Evolutionary conservation across 2,888 invertebrate species (phyloP), one percentile per base, ranked within the genome.

Genomic region (Furcula furcula): DNA sequence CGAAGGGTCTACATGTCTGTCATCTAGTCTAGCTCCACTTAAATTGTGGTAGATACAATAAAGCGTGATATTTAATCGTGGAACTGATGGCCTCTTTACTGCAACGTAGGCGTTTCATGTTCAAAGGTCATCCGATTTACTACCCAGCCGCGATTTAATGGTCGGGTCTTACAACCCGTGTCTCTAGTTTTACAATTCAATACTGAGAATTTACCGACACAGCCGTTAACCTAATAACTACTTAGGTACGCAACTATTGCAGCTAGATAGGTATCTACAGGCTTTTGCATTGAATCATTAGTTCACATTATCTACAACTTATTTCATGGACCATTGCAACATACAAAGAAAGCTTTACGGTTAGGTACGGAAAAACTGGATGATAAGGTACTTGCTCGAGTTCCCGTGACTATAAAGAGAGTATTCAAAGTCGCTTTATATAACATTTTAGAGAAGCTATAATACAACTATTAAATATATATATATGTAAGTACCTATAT

Each of bases 281-380:
- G 37, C 53, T 53, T 49, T 36, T 34, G 38, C 39, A 33, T 45
- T 39, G 33, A 42, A 54, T 49, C 42, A 57, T 52, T 46, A 54
- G 47, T 47, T 48, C 47, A 51, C 52, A 55, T 53, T 62, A 59
- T 62, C 49, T 48, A 50, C 46, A 43, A 25, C 36, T 56, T 59
- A 48, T 65, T 65, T 65, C 64, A 65, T 58, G 65, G 64, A 51
- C 48, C 59, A 65, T 48, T 65, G 64, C 55, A 55, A 31, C 49
- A 51, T 43, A 60, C 56, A 61, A 62, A 46, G 58, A 53, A 61
- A 54, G 36, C 36, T 41, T 47, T 44, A 56, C 54, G 21, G 55
- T 55, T 55, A 50, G 57, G 46, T 43, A 34, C 34, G 46, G 43
- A 49, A 55, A 55, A 56, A 20, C 57, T 54, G 57, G 57, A 55